Percentiles rank a stretch among this genome's conserved stretches.
phyloP scores from a whole-genome alignment of 2,113 vertebrate species.

The Passer domesticus region DNA sequence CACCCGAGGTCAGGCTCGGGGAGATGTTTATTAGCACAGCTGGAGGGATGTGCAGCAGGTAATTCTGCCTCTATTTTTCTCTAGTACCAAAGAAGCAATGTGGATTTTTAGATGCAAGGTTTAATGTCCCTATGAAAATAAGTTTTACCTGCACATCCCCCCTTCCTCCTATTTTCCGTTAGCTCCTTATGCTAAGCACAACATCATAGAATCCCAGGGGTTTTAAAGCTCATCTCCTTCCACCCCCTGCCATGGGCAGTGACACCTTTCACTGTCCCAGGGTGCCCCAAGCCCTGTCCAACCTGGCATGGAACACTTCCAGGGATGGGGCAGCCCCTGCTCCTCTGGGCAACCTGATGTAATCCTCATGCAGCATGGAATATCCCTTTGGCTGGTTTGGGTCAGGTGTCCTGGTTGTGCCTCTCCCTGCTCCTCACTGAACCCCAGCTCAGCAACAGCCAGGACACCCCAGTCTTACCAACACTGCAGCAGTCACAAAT shows the following conservation, averaged over 20 bases:
- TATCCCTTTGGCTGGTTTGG: not conserved
- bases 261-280: not conserved
- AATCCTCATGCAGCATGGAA: not conserved
- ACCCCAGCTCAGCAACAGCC: not conserved
- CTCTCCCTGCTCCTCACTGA: not conserved
- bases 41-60: not conserved
- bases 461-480: not conserved
- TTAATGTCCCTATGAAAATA: not conserved
- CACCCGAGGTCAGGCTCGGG: not conserved
- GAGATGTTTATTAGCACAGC: not conserved
- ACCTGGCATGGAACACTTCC: rapidly evolving
- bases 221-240: not conserved
- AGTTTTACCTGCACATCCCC: not conserved
- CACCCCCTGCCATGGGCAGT: not conserved
- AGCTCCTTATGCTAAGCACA: not conserved
- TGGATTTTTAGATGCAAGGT: not conserved
- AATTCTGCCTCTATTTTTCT: not conserved
- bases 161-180: not conserved
- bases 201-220: not conserved
- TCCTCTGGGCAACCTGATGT: not conserved
- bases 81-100: not conserved
- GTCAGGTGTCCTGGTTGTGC: not conserved
- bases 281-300: rapidly evolving
- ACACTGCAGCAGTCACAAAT: not conserved
- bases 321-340: not conserved